Base-by-base conservation (phyloP, 2,888 invertebrate genomes). In the Elmis aenea region DNA sequence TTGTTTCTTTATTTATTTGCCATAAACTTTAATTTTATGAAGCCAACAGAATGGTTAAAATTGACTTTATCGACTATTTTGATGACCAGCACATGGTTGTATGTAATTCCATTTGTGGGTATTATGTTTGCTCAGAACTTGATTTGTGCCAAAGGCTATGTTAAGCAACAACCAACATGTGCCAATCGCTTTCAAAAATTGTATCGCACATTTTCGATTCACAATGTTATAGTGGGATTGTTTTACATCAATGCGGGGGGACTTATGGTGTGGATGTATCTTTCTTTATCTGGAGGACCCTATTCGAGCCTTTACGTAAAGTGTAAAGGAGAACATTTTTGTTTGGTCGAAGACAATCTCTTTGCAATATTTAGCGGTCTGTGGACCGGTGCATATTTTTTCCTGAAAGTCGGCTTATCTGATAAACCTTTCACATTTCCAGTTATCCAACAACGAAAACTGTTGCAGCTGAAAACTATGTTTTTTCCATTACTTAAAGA, bases 91-190 rank as follows among this genome's bases (percentile, higher is more conserved):
- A 83, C 83, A 64, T 77, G 79, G 68, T 59, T 81, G 1, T 81
- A 78, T 50, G 73, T 83, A 26, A 63, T 81, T 13, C 75, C 84
- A 1, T 72, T 86, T 10, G 69, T 75, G 6, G 59, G 71, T 13
- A 73, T 83, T 1, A 77, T 83, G 5, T 76, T 82, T 41, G 71
- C 81, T 3, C 84, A 85, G 66, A 82, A 85, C n/a, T 69, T 83
- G 22, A 71, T 83, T 18, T 79, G 81, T 55, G 81, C 81, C 26
- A 83, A 81, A 56, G 79, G 79, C 46, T 83, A 83, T 51, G 71
- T 84, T 13, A 68, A 73, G 11, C 74, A 75, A 28, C 67, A 75
- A 20, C 71, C 72, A 0, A 83, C 79, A 52, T 74, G 76, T 43
- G 72, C 77, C 21, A 83, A 80, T 8, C 74, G 86, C 52, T 83